phyloP scores from a whole-genome alignment of 2,113 vertebrate genomes.

The Chrysemys picta region DNA sequence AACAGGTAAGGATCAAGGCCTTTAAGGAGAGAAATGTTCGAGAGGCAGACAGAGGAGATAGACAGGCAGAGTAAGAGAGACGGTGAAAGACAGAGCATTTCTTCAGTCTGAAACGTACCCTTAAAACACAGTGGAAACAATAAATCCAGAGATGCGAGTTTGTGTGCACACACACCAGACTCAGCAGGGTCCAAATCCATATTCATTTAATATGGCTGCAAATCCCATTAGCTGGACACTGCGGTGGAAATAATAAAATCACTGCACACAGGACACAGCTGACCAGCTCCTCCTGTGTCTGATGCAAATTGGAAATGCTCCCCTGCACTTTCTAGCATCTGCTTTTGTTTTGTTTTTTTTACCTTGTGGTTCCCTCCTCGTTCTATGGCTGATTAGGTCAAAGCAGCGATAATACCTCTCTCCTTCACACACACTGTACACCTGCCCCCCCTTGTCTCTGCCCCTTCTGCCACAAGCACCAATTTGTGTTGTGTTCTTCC shows the following conservation, averaged over 20 bases:
- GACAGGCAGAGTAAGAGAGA: slow-evolving; percentile 43
- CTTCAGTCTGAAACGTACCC: slow-evolving; percentile 6
- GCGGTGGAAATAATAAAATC: slow-evolving; percentile 46
- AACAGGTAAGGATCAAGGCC: slow-evolving; percentile 27
- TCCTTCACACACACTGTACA: not conserved
- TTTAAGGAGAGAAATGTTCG: slow-evolving; percentile 21
- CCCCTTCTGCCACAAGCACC: not conserved
- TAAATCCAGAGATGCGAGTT: not conserved
- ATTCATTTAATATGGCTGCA: slow-evolving; percentile 41
- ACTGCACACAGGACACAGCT: slow-evolving; percentile 33
- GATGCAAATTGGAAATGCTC: not conserved
- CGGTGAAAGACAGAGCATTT: slow-evolving; percentile 29
- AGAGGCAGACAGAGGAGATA: not conserved
- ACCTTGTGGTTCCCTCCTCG: slow-evolving; percentile 5
- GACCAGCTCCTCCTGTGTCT: not conserved
- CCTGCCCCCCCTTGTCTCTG: not conserved
- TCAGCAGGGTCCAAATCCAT: not conserved
- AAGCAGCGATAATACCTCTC: not conserved
- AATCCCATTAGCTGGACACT: slow-evolving; percentile 31
- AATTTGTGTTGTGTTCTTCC: not conserved
- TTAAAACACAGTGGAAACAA: slow-evolving; percentile 45
- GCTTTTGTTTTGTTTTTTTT: not conserved
- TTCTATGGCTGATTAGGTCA: not conserved
- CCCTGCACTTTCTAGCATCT: not conserved
- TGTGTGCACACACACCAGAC: not conserved